phyloP scores from a whole-genome alignment of 2,113 vertebrate species.

The Eretmochelys imbricata region DNA sequence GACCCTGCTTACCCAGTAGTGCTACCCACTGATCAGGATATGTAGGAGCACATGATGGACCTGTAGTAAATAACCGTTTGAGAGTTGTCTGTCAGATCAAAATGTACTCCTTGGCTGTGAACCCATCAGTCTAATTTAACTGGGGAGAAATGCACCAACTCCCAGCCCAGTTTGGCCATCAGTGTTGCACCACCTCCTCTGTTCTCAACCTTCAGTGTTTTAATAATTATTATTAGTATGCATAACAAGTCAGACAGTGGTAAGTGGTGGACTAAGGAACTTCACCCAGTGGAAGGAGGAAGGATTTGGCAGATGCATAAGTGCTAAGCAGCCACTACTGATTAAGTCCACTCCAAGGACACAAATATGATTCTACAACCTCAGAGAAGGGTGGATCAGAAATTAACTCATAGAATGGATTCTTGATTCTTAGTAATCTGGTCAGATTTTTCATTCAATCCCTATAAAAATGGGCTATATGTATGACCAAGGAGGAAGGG shows the following conservation, averaged over 20 bases:
- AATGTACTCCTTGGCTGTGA: neutral
- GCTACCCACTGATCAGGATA: neutral
- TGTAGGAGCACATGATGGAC: neutral
- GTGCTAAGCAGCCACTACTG: neutral
- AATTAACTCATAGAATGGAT: neutral
- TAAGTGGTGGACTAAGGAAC: neutral
- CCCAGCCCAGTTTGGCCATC: neutral
- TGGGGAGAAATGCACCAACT: neutral
- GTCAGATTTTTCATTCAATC: neutral
- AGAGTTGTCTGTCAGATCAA: neutral
- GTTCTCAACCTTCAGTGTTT: accelerated
- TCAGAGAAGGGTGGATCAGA: neutral
- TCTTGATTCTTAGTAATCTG: neutral
- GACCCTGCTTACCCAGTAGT: neutral
- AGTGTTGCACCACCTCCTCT: neutral
- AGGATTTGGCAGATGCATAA: neutral
- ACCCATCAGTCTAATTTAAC: neutral
- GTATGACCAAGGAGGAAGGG: neutral
- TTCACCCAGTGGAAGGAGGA: neutral
- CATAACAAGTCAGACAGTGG: neutral
- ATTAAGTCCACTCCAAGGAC: neutral
- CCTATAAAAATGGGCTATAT: neutral
- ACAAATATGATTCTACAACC: neutral
- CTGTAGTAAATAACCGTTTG: neutral
- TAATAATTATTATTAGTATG: neutral